Percentiles rank a stretch among this genome's conserved stretches.
phyloP scores from a whole-genome alignment of 1,140 invertebrate genomes.

The Drosophila littoralis region DNA sequence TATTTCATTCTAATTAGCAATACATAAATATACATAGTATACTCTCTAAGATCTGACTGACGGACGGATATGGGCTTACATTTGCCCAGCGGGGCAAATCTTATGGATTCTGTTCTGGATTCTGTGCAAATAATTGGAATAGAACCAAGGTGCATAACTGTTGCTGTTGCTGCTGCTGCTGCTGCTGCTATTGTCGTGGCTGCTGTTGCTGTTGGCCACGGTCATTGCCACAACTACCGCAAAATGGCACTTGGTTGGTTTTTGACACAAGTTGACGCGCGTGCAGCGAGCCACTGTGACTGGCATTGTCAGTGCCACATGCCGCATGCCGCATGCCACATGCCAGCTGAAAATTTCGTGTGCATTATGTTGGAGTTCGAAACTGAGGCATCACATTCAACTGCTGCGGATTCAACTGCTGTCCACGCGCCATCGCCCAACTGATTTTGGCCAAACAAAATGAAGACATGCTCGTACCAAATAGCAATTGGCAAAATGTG shows the following conservation, averaged over 20 bases:
- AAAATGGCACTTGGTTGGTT: slow-evolving; percentile 76
- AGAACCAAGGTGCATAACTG: slow-evolving; percentile 54
- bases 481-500: slow-evolving; percentile 22
- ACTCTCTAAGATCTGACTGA: too few relatives aligned
- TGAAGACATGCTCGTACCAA: slow-evolving; percentile 59
- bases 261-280: slow-evolving; percentile 65
- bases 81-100: too few relatives aligned
- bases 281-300: slow-evolving; percentile 29
- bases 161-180: slow-evolving; percentile 37
- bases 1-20: too few relatives aligned
- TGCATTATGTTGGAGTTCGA: slow-evolving; percentile 28
- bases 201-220: slow-evolving; percentile 38
- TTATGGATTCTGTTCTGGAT: too few relatives aligned
- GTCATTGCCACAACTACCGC: slow-evolving; percentile 65
- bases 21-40: too few relatives aligned
- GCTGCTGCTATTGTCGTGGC: slow-evolving; percentile 1
- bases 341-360: slow-evolving; percentile 51
- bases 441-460: slow-evolving; percentile 65
- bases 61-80: too few relatives aligned
- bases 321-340: slow-evolving; percentile 53
- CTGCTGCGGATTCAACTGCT: slow-evolving; percentile 17
- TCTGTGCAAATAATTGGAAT: background rate
- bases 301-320: slow-evolving; percentile 36
- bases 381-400: background rate
- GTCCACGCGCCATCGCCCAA: slow-evolving; percentile 56